Base-by-base conservation (phyloP, 1,140 invertebrate species). In the Prorops nasuta region DNA sequence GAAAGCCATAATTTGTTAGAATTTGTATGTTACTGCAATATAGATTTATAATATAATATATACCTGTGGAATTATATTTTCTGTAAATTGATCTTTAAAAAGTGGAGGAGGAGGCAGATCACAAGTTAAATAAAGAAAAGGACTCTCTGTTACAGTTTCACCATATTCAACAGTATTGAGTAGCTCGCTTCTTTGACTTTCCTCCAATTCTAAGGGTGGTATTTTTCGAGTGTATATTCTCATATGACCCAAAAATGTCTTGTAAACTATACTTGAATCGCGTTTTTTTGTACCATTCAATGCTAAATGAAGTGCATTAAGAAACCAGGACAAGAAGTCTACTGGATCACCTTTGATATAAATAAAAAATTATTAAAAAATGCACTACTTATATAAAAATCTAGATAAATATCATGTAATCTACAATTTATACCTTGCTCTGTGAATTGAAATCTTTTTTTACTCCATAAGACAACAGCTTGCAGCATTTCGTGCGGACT, bases 401-500 rank as follows among this genome's bases (percentile, higher is more conserved):
- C 2, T 34, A 21, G 14, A 4, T 22, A 15, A 40, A 35, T 49
- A n/a, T n/a, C n/a, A 39, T 39, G 4, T 40, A 24, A 21, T 34
- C 28, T 50, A 38, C 28, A n/a, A n/a, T n/a, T n/a, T 48, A 41
- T 72, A 90, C 91, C 94, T 84, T 99, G 98, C 69, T 96, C 87
- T 2, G 95, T 99, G 70, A 99, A 98, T 71, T 99, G 96, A 73
- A 98, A 99, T 60, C 87, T 86, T 69, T 99, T 99, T 72, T 95
- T 93, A 63, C 94, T 98, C 88, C 95, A 98, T 6, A 98, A 77
- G 1, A 99, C 97, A 21, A 99, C 96, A 22, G 98, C 94, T 78
- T 99, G 98, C 10, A 99, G 78, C 97, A 99, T 99, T 82, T 99
- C 98, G 76, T 99, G 98, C 0, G 98, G 98, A 42, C 95, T 98